phyloP scores from a whole-genome alignment of 2,888 invertebrate species.

The Drosophila histrio region DNA sequence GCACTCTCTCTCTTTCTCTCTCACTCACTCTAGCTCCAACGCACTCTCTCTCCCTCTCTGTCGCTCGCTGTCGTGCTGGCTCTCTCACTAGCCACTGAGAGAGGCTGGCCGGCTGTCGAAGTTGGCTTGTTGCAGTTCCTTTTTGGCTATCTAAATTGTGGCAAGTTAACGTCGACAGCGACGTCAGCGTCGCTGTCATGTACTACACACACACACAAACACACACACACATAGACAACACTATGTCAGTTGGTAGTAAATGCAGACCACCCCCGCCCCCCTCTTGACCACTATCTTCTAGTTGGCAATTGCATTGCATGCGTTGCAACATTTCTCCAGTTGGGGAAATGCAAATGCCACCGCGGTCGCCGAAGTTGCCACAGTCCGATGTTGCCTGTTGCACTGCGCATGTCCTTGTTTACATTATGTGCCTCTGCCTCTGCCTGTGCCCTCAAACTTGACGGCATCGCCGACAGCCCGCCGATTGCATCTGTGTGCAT shows the following conservation, averaged over 20 bases:
- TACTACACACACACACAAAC: conserved; percentile 31
- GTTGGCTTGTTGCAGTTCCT: conserved; percentile 49
- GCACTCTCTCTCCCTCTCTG: background rate
- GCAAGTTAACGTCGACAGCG: conserved; percentile 69
- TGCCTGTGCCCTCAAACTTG: conserved; percentile 38
- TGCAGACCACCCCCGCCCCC: conserved; percentile 16
- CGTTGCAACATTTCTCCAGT: conserved; percentile 72
- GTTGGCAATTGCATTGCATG: conserved; percentile 74
- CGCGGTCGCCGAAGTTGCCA: background rate
- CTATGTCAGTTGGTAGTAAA: conserved; percentile 41
- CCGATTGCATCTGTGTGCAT: conserved; percentile 38
- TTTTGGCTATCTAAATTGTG: conserved; percentile 76
- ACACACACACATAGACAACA: too few species aligned
- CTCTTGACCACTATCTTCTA: conserved; percentile 64
- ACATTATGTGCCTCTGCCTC: conserved; percentile 67
- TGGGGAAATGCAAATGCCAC: conserved; percentile 61
- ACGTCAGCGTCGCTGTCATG: conserved; percentile 35
- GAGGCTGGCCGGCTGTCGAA: conserved; percentile 28
- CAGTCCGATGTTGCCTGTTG: conserved; percentile 7
- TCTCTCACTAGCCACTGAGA: conserved; percentile 22
- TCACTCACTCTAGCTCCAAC: conserved; percentile 6
- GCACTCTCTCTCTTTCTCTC: conserved; percentile 20
- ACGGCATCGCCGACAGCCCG: conserved; percentile 13
- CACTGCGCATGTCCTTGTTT: conserved; percentile 78
- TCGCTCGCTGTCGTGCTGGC: conserved; percentile 1